Percentiles rank a stretch among this genome's conserved stretches.
These are phyloP conservation scores for Stictocephala bisonia DNA, from an alignment of 2,888 invertebrate genomes.

Conservation along the genomic window DNA sequence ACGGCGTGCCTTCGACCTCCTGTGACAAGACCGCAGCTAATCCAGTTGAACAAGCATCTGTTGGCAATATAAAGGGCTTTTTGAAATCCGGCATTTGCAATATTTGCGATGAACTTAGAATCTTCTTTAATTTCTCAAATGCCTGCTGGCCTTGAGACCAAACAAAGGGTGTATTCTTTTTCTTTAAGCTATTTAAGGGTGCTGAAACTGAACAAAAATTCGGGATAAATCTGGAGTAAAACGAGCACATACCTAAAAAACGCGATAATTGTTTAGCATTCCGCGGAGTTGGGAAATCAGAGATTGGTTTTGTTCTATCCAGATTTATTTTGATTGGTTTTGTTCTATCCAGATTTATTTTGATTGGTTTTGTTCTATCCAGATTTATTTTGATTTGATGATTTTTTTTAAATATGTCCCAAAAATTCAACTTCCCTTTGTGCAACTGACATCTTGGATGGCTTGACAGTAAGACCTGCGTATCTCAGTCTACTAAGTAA, in stretches of 20 bases:
- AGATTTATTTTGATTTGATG: neutral
- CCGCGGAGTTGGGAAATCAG: slow-evolving; percentile 14
- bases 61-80: slow-evolving; percentile 19
- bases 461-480: slow-evolving; percentile 40
- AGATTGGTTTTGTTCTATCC: slow-evolving; percentile 2
- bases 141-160: slow-evolving; percentile 15
- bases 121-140: slow-evolving; percentile 12
- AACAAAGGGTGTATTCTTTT: slow-evolving; percentile 11
- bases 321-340: neutral
- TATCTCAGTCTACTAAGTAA: neutral
- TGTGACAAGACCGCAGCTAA: slow-evolving; percentile 5
- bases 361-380: neutral
- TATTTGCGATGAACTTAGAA: neutral
- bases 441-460: slow-evolving; percentile 5
- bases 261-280: slow-evolving; percentile 6
- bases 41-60: slow-evolving; percentile 11
- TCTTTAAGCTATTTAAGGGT: slow-evolving; percentile 30
- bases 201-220: slow-evolving; percentile 27
- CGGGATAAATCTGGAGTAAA: slow-evolving; percentile 25
- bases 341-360: slow-evolving; percentile 10
- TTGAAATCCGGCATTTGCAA: slow-evolving; percentile 36
- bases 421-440: slow-evolving; percentile 20
- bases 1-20: neutral
- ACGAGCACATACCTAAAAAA: slow-evolving; percentile 25
- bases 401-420: neutral